These are phyloP conservation scores for Rhimphoctona megacephalus DNA, from an alignment of 2,888 invertebrate genomes.

Conservation along the genomic window DNA sequence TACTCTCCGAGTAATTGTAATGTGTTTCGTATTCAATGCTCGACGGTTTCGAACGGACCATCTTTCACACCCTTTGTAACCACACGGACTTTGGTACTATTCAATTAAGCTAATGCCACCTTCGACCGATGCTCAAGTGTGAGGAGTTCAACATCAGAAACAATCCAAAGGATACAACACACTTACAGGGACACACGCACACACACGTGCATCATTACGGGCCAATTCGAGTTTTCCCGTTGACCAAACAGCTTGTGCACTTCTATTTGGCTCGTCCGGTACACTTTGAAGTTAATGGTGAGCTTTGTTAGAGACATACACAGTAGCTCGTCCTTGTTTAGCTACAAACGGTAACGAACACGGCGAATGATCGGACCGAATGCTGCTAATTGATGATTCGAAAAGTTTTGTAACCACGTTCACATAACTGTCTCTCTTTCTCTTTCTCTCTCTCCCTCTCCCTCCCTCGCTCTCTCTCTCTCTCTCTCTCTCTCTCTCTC, in stretches of 20 bases:
- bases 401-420: conserved; percentile 65
- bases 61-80: background rate
- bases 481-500: too few relatives aligned
- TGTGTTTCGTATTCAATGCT: background rate
- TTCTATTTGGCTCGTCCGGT: conserved; percentile 43
- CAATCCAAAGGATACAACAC: conserved; percentile 16
- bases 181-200: background rate
- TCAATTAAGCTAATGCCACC: conserved; percentile 80
- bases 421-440: background rate
- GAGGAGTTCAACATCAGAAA: conserved; percentile 25
- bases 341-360: conserved; percentile 50
- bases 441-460: background rate
- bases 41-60: background rate
- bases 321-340: conserved; percentile 2
- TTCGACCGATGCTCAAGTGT: conserved; percentile 54
- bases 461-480: too few relatives aligned
- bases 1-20: background rate
- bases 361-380: conserved; percentile 55
- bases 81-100: conserved; percentile 24
- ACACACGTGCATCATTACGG: conserved; percentile 17
- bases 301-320: conserved; percentile 19
- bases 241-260: conserved; percentile 45
- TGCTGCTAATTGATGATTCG: conserved; percentile 72
- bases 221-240: conserved; percentile 38
- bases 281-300: conserved; percentile 63